Evolutionary conservation across 2,113 vertebrate genomes (phyloP).

Genomic region (Myotis davidii): DNA sequence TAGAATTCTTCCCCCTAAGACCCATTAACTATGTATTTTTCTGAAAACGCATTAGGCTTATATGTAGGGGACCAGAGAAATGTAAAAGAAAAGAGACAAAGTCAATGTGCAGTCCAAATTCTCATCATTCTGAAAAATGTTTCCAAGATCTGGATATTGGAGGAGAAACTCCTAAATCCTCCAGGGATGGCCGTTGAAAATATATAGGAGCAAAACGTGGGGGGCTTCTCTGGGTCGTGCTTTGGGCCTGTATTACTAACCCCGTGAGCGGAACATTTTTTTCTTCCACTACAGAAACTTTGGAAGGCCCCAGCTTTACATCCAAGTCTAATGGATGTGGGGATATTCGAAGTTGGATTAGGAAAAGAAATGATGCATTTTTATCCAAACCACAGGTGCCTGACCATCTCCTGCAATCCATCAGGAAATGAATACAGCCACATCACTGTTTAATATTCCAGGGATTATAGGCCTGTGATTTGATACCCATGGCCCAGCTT

Average conservation of each 20-base stretch:
- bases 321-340: not conserved
- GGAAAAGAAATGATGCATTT: conserved; percentile 11
- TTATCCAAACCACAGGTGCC: conserved; percentile 65
- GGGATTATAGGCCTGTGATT: conserved; percentile 43
- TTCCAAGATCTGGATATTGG: not conserved
- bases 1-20: not conserved
- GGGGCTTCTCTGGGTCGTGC: too few relatives aligned
- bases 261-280: not conserved
- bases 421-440: conserved; percentile 54
- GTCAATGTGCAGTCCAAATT: not conserved
- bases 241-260: not conserved
- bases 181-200: not conserved
- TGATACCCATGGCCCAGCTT: conserved; percentile 31
- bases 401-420: conserved; percentile 13
- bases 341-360: not conserved
- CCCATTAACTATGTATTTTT: not conserved
- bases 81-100: not conserved
- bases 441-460: conserved; percentile 28
- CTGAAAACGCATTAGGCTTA: not conserved
- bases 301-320: not conserved
- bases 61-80: not conserved
- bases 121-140: not conserved
- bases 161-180: not conserved
- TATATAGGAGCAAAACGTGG: not conserved
- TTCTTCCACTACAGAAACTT: not conserved